Percentiles rank a stretch among this genome's conserved stretches.
Evolutionary conservation across 2,797 vertebrate genomes (phyloP).

Genomic region (Pseudochirops cupreus): DNA sequence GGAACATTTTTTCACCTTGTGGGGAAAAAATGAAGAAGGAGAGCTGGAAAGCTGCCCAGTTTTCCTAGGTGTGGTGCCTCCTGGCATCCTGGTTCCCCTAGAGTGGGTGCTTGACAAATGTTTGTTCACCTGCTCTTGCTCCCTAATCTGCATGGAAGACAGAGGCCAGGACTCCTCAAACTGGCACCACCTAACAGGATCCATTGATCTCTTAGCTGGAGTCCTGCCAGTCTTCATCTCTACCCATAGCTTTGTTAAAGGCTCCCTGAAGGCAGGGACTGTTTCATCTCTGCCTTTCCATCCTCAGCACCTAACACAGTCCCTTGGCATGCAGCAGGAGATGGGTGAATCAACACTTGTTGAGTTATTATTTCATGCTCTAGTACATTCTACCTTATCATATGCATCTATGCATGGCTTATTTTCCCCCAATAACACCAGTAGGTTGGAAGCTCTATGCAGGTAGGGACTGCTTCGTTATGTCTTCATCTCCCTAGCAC

Average conservation of each 20-base stretch:
- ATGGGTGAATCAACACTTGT: not conserved
- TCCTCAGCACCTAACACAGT: not conserved
- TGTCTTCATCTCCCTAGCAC: not conserved
- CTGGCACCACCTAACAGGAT: not conserved
- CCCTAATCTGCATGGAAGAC: not conserved
- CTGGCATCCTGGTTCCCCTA: not conserved
- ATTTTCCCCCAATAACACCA: not conserved
- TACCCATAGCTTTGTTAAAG: not conserved
- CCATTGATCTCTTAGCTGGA: not conserved
- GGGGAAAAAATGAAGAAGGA: not conserved
- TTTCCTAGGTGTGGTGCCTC: not conserved
- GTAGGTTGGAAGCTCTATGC: not conserved
- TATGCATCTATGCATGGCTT: not conserved
- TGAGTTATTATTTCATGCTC: not conserved
- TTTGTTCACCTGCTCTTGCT: constrained; percentile 7
- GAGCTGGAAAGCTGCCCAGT: not conserved
- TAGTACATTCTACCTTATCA: not conserved
- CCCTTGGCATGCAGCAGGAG: not conserved
- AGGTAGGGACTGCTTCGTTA: not conserved
- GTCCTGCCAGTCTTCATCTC: not conserved
- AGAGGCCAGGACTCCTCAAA: not conserved
- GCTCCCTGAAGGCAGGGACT: not conserved
- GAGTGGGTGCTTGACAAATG: not conserved
- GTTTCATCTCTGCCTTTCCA: not conserved
- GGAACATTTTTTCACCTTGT: not conserved